Conservation (phyloP, 1,140 invertebrate genomes). For the Drosophila ercepeae region DNA sequence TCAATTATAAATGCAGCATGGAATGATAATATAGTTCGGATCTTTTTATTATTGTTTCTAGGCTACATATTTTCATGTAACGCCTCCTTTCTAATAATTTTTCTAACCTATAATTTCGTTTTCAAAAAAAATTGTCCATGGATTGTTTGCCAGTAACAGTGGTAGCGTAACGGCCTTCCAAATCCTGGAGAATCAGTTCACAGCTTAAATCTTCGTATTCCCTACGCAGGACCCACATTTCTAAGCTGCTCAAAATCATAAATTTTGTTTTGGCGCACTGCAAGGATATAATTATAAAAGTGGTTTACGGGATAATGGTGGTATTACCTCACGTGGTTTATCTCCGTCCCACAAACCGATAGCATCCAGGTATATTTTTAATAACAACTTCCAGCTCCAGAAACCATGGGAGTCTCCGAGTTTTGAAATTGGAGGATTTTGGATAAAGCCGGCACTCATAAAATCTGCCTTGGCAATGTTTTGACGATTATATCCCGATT, state of each 20-base stretch:
- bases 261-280: constrained; percentile 34
- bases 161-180: background rate
- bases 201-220: constrained; percentile 16
- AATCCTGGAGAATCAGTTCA: constrained; percentile 18
- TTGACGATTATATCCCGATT: too few species aligned
- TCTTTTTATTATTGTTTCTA: too few species aligned
- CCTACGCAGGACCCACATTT: constrained; percentile 25
- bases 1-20: too few species aligned
- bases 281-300: background rate
- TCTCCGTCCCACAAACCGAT: constrained; percentile 21
- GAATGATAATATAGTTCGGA: too few species aligned
- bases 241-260: constrained; percentile 25
- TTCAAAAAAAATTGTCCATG: background rate
- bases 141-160: background rate
- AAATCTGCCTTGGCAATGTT: background rate
- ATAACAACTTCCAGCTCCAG: constrained; percentile 34
- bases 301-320: too few species aligned
- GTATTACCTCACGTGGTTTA: constrained; percentile 18
- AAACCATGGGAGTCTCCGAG: constrained; percentile 29
- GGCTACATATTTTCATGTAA: too few species aligned
- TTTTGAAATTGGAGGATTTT: constrained; percentile 18
- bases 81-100: background rate
- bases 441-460: background rate
- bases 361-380: constrained; percentile 20
- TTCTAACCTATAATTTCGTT: background rate